Evolutionary conservation across 2,113 vertebrate genomes (phyloP), one percentile per base, ranked within the genome.

Genomic region (Daboia siamensis): DNA sequence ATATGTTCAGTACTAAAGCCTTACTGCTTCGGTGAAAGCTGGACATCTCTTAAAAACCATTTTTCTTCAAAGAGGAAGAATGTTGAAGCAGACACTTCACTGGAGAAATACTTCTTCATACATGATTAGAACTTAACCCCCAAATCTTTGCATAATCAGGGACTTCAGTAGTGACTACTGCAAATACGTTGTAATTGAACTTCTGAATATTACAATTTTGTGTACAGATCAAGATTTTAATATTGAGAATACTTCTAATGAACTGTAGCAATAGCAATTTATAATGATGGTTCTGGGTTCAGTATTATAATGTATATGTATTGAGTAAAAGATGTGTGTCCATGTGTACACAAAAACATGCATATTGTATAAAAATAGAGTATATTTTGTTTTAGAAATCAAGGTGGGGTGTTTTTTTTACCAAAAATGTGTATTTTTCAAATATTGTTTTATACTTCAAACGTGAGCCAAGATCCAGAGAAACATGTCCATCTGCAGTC

Each of bases 1-100:
- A 91, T 98, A 97, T 97, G 97, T 98, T 98, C 98, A 98, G 96
- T 98, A 98, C 98, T 99, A 98, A 98, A 98, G 97, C 97, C 46
- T 96, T 97, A 95, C 95, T 97, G 51, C 95, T 94, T 94, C 96
- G 90, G 94, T 97, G 97, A 98, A 95, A 90, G 90, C 94, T 87
- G 92, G 13, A 95, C 95, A 91, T 23, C 87, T 94, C 93, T 96
- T 95, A 95, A 87, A 93, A 61, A 44, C 84, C 2, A 0, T 33
- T 74, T 88, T 94, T 91, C 95, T 94, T 96, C 93, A 12, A 57
- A 95, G 94, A 95, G 3, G 46, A 94, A 90, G 93, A 80, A 10
- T 93, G 88, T 59, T 94, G 95, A 93, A 90, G 88, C 91, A 91
- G 96, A 44, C 91, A 93, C 93, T 93, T 95, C 29, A 5, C 88